Evolutionary conservation across 2,113 vertebrate genomes (phyloP).

Genomic region (Trachemys scripta): DNA sequence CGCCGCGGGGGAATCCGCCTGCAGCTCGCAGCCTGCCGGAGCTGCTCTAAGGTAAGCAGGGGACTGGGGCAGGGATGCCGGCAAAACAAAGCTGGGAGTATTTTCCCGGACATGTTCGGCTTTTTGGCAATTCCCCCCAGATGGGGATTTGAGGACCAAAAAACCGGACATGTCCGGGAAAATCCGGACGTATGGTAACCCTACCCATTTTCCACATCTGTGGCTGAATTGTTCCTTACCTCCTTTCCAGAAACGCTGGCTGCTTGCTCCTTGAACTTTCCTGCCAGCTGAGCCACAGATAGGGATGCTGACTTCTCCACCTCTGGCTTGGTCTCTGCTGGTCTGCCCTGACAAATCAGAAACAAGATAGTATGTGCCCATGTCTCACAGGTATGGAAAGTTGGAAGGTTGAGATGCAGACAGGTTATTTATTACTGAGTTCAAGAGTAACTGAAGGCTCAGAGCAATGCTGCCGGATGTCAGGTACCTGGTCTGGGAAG

Average conservation of each 20-base stretch:
- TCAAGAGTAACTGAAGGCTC: constrained; percentile 23
- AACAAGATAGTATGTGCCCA: constrained; percentile 5
- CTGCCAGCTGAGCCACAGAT: constrained; percentile 84
- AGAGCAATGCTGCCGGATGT: constrained; percentile 43
- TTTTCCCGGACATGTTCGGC: no score
- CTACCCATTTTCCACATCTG: neutral
- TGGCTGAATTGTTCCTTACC: constrained; percentile 72
- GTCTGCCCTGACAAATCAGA: constrained; percentile 75
- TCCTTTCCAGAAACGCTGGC: constrained; percentile 74
- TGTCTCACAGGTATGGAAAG: constrained; percentile 23
- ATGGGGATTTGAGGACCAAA: no score
- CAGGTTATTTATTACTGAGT: constrained; percentile 9
- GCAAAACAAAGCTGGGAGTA: no score
- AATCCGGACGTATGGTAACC: no score
- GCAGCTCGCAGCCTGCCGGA: no score
- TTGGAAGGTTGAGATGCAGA: neutral
- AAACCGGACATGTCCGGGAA: no score
- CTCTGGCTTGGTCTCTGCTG: constrained; percentile 62
- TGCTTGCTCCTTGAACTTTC: constrained; percentile 81
- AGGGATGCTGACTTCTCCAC: constrained; percentile 72
- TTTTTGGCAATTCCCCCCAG: no score
- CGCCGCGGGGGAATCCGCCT: no score
- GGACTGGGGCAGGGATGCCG: no score
- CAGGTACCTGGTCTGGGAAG: constrained; percentile 31
- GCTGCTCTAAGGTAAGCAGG: no score